A percentile compares a stretch with the other conserved stretches of the same genome.
Conservation (phyloP, 2,888 invertebrate genomes). For the Watsonalla binaria region DNA sequence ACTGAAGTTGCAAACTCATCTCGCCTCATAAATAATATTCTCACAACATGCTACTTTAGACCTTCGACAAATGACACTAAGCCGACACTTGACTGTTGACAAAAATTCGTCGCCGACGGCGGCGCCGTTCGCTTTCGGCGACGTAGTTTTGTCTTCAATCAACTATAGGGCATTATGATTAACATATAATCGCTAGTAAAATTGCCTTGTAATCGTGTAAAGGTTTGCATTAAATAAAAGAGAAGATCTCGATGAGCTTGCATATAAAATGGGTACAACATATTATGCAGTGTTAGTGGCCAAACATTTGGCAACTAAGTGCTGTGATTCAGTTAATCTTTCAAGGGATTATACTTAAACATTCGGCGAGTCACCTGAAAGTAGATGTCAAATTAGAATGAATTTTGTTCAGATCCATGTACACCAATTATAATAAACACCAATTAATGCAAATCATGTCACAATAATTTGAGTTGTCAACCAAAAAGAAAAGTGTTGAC, state of each 20-base stretch:
- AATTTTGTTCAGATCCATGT: slow-evolving; percentile 66
- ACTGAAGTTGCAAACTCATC: slow-evolving; percentile 35
- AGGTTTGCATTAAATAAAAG: neutral
- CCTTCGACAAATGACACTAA: neutral
- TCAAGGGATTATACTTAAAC: slow-evolving; percentile 72
- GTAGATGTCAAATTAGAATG: slow-evolving; percentile 77
- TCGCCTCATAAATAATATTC: slow-evolving; percentile 7
- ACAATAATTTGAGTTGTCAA: slow-evolving; percentile 18
- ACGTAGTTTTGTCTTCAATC: neutral
- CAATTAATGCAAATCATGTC: slow-evolving; percentile 49
- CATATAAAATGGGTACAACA: slow-evolving; percentile 27
- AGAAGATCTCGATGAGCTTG: slow-evolving; percentile 27
- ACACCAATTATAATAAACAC: slow-evolving; percentile 33
- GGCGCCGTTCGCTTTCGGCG: neutral
- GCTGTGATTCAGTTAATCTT: slow-evolving; percentile 68
- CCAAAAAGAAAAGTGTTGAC: neutral
- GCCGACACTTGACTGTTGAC: neutral
- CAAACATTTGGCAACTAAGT: slow-evolving; percentile 60
- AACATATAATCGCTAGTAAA: no score
- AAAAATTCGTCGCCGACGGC: neutral
- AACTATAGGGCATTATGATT: neutral
- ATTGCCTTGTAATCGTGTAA: neutral
- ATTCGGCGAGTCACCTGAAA: slow-evolving; percentile 77
- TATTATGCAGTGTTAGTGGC: slow-evolving; percentile 38
- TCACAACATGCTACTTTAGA: slow-evolving; percentile 5